A percentile compares a stretch with the other conserved stretches of the same genome.
These are phyloP conservation scores for Nycticryphes semicollaris DNA, from an alignment of 2,113 vertebrate species.

Conservation along the genomic window DNA sequence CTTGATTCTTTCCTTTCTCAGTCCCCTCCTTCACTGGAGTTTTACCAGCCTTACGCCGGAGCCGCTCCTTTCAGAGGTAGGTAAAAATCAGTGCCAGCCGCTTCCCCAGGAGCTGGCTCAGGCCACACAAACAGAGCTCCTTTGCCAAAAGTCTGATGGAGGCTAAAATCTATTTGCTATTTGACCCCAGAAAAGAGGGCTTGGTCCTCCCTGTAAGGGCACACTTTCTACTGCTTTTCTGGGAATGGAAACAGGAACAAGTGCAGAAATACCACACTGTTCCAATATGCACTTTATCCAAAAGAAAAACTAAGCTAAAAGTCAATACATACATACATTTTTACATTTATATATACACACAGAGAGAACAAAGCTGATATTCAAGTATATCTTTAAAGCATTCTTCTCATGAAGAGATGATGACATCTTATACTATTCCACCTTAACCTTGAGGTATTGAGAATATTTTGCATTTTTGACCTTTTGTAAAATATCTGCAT, in stretches of 20 bases:
- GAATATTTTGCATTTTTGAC: conserved; percentile 33
- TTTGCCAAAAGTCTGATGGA: not conserved
- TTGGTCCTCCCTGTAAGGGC: not conserved
- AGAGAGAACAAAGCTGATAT: not conserved
- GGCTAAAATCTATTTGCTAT: not conserved
- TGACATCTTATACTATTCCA: not conserved
- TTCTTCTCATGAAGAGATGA: not conserved
- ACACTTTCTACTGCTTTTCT: not conserved
- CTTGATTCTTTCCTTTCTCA: not conserved
- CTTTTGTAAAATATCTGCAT: not conserved
- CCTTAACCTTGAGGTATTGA: not conserved
- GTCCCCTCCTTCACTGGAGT: not conserved
- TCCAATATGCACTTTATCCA: not conserved
- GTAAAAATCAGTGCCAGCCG: not conserved
- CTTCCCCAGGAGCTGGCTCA: not conserved
- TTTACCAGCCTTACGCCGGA: not conserved
- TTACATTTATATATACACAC: no score
- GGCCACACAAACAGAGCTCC: not conserved
- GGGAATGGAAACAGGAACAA: not conserved
- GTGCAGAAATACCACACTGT: not conserved
- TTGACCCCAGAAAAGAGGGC: not conserved
- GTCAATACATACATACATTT: not conserved
- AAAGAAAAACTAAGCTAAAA: not conserved
- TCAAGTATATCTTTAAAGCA: not conserved
- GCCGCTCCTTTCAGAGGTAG: not conserved